Evolutionary conservation across 2,888 invertebrate genomes (phyloP), one percentile per base, ranked within the genome.

Genomic region (Drosophila pullipes): DNA sequence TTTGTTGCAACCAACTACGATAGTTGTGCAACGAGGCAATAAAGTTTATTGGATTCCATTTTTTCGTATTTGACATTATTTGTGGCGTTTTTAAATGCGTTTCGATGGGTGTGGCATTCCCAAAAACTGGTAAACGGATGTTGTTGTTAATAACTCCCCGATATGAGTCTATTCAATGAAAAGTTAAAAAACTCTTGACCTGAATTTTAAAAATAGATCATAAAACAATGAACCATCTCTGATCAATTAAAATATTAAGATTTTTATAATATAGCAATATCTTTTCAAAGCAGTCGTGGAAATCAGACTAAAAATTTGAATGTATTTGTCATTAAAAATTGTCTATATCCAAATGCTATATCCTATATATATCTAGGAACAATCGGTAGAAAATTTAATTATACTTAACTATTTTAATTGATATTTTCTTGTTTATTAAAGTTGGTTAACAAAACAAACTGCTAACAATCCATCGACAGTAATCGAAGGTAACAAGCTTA

Each of bases 21-120:
- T 81, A 71, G 84, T 83, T 83, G 77, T 77, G 78, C 78, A 78
- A 72, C 69, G 69, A 76, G 75, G 73, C 83, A 83, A 82, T 85
- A 71, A 85, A 76, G 60, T 77, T 78, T 85, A 82, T 83, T 85
- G 77, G 65, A 74, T 78, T 72, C 47, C 28, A 39, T 44, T 60
- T 60, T 44, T 57, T 39, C 47, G 44, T 39, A 22, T n/a, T 41
- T 62, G 55, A 3, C 49, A 53, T 30, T 64, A 61, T 39, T 33
- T 53, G 30, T 60, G 18, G 0, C 4, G 33, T 44, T 39, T 55
- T 55, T 18, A 25, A n/a, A 54, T 33, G 33, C 1, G 10, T 35
- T 52, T 30, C 3, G 18, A 1, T 18, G 30, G 52, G 30, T 30
- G n/a, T 49, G 16, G 49, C n/a, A 5, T 41, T 5, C 10, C n/a